Conservation (phyloP, 2,797 vertebrate species). For the Meriones psammophilus region DNA sequence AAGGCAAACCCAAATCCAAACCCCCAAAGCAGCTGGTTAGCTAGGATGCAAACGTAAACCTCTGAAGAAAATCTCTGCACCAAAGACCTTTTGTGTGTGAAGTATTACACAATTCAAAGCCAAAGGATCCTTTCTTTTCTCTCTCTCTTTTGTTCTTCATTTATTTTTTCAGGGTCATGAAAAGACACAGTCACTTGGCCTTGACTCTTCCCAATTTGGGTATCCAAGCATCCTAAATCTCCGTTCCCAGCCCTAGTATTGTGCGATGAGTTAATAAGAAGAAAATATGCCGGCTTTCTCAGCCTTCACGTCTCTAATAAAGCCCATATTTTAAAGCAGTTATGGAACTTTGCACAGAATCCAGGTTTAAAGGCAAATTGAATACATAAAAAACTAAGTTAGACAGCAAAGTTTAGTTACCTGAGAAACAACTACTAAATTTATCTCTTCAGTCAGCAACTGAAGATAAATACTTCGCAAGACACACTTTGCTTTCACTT, state of each 20-base stretch:
- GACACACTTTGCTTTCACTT: conserved; percentile 61
- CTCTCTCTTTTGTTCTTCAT: not conserved
- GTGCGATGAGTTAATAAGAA: conserved; percentile 71
- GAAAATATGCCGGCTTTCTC: conserved; percentile 67
- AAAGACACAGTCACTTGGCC: conserved; percentile 4
- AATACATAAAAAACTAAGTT: conserved; percentile 75
- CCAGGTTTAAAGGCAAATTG: conserved; percentile 76
- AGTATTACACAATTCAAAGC: conserved; percentile 44
- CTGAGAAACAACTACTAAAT: conserved; percentile 78
- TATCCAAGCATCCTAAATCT: not conserved
- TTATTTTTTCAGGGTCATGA: conserved; percentile 57
- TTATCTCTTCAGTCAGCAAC: conserved; percentile 75
- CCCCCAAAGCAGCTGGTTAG: not conserved
- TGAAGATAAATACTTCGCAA: conserved; percentile 77
- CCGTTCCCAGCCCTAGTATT: not conserved
- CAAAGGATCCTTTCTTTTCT: not conserved
- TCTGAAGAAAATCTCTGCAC: conserved; percentile 22
- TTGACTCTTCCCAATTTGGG: conserved; percentile 36
- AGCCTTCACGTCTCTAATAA: conserved; percentile 70
- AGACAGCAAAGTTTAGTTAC: conserved; percentile 73
- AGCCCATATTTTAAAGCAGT: conserved; percentile 77
- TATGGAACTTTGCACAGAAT: conserved; percentile 66
- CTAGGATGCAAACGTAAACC: not conserved
- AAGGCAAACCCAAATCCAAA: not conserved
- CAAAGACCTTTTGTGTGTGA: not conserved